Percentiles rank a stretch among this genome's conserved stretches.
These are phyloP conservation scores for Rambutsinella grinnellia DNA, from an alignment of 2,888 invertebrate genomes.

Conservation along the genomic window DNA sequence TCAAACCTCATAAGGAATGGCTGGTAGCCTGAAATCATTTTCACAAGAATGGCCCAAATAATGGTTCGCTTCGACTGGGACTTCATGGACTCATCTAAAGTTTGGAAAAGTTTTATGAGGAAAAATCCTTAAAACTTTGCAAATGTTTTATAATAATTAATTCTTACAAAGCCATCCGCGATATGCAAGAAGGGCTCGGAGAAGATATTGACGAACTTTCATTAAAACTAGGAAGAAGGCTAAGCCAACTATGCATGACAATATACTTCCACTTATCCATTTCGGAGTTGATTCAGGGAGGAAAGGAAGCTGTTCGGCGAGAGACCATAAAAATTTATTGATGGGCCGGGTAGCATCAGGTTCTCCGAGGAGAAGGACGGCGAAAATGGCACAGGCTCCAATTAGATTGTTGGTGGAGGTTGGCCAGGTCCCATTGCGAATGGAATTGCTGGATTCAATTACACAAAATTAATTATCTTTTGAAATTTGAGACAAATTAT, in stretches of 20 bases:
- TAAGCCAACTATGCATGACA: constrained; percentile 69
- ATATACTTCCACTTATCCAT: constrained; percentile 68
- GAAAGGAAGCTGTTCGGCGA: constrained; percentile 65
- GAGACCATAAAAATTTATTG: constrained; percentile 67
- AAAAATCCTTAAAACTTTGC: constrained; percentile 70
- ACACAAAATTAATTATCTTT: constrained; percentile 1
- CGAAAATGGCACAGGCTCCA: constrained; percentile 68
- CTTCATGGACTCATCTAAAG: constrained; percentile 69
- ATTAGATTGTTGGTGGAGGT: constrained; percentile 70
- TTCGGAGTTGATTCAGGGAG: constrained; percentile 66
- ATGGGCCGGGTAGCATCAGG: constrained; percentile 67
- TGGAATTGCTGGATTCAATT: constrained; percentile 70
- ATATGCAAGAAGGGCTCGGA: constrained; percentile 71
- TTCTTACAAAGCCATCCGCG: constrained; percentile 75
- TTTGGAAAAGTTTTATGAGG: background rate
- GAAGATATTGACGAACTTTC: constrained; percentile 69
- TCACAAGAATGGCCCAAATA: constrained; percentile 71
- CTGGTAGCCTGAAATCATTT: constrained; percentile 71
- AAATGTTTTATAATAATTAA: background rate
- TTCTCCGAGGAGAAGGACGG: constrained; percentile 68
- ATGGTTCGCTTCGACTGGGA: constrained; percentile 69
- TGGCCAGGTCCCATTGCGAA: constrained; percentile 71
- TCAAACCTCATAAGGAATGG: too few relatives aligned
- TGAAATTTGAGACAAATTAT: background rate
- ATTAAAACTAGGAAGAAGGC: constrained; percentile 70